Evolutionary conservation across 1,140 invertebrate genomes (phyloP).

Genomic region (Drosophila kikkawai): DNA sequence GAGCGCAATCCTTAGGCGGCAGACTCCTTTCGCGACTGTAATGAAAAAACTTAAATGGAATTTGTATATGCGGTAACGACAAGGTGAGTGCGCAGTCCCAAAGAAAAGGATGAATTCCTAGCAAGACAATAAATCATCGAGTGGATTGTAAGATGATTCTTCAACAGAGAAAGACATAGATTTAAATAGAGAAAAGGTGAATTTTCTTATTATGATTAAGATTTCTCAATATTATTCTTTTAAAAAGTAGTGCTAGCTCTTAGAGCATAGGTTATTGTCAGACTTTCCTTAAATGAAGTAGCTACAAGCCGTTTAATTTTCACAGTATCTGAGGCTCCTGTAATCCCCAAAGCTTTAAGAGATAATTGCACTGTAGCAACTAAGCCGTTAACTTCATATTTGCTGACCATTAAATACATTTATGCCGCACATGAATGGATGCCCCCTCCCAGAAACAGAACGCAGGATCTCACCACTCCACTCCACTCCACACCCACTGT

Average conservation of each 20-base stretch:
- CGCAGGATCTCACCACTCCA: background rate
- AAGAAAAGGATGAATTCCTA: conserved; percentile 7
- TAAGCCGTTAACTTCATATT: conserved; percentile 80
- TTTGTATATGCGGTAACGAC: conserved; percentile 56
- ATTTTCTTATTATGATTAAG: background rate
- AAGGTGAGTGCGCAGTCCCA: conserved; percentile 9
- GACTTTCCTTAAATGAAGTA: background rate
- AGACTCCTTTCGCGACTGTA: conserved; percentile 46
- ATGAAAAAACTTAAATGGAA: conserved; percentile 79
- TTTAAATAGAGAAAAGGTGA: too few relatives aligned
- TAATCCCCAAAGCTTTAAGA: conserved; percentile 13
- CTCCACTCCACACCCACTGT: conserved; percentile 42
- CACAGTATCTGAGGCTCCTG: background rate
- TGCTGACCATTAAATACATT: conserved; percentile 76
- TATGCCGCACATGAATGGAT: conserved; percentile 35
- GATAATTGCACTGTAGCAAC: conserved; percentile 59
- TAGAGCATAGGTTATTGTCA: background rate
- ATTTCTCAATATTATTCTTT: background rate
- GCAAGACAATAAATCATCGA: conserved; percentile 9
- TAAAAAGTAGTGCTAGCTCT: background rate
- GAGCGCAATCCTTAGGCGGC: conserved; percentile 53
- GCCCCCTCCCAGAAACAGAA: background rate
- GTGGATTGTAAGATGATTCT: background rate
- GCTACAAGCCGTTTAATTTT: conserved; percentile 7
- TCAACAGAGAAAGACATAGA: background rate